Percentiles rank a stretch among this genome's conserved stretches.
Conservation (phyloP, 2,888 invertebrate genomes). For the Tetragnatha montana region DNA sequence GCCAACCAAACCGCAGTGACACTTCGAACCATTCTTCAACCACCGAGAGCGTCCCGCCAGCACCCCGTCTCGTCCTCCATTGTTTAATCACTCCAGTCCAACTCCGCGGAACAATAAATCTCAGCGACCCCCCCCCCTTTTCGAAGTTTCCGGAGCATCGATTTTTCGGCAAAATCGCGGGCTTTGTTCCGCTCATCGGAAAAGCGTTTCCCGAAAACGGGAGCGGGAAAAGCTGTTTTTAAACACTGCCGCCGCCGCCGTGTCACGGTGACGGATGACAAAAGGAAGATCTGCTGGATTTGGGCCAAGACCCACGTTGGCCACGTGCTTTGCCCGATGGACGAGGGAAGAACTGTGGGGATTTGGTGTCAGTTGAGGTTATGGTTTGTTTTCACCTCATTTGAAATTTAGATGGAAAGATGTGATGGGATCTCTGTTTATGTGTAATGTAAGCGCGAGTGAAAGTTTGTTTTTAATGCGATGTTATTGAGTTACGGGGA, state of each 20-base stretch:
- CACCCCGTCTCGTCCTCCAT: not conserved
- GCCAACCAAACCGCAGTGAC: too few species aligned
- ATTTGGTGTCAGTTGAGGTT: too few species aligned
- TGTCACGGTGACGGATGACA: constrained; percentile 34
- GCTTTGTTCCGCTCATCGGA: constrained; percentile 7
- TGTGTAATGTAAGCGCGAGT: too few species aligned
- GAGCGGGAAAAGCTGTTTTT: constrained; percentile 26
- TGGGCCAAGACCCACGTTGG: not conserved
- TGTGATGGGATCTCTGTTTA: too few species aligned
- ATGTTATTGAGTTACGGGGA: too few species aligned
- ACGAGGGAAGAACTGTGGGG: too few species aligned
- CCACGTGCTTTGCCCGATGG: not conserved
- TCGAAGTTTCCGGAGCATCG: constrained; percentile 9
- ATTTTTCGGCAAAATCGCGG: not conserved
- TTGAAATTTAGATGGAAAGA: too few species aligned
- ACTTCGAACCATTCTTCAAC: too few species aligned
- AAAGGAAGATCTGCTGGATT: constrained; percentile 2
- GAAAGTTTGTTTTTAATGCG: too few species aligned
- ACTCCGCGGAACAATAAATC: constrained; percentile 33
- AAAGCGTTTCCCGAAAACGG: not conserved
- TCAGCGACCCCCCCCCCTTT: not conserved
- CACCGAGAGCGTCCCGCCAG: not conserved
- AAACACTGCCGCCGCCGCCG: constrained; percentile 10
- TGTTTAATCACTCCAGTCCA: constrained; percentile 13
- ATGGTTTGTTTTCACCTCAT: too few species aligned